phyloP scores from a whole-genome alignment of 2,888 invertebrate species.

The Lapara coniferarum region DNA sequence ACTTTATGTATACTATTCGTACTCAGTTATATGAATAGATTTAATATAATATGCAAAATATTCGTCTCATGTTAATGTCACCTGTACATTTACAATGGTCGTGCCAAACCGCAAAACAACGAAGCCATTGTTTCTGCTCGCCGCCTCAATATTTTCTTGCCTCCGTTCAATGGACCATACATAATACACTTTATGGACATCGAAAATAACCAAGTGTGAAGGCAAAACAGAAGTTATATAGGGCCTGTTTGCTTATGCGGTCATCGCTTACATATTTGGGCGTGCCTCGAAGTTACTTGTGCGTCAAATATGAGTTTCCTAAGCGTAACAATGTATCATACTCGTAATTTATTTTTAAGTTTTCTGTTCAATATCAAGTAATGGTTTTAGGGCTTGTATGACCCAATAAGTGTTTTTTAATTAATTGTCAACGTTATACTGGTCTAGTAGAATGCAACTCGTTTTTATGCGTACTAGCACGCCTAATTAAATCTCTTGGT shows the following conservation, averaged over 20 bases:
- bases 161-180: conserved; percentile 43
- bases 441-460: neutral
- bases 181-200: conserved; percentile 42
- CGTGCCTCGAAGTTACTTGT: conserved; percentile 37
- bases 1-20: conserved; percentile 5
- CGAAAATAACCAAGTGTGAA: conserved; percentile 52
- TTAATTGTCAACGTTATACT: conserved; percentile 7
- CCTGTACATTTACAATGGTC: conserved; percentile 26
- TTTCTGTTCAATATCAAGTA: neutral
- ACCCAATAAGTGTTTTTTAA: neutral
- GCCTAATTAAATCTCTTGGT: neutral
- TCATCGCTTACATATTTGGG: conserved; percentile 71
- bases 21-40: neutral
- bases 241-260: conserved; percentile 53
- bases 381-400: conserved; percentile 1
- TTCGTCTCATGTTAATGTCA: conserved; percentile 34
- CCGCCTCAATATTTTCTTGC: conserved; percentile 44
- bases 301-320: conserved; percentile 23
- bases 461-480: neutral
- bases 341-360: neutral
- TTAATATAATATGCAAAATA: conserved; percentile 23
- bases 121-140: conserved; percentile 39
- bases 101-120: conserved; percentile 46
- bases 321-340: conserved; percentile 20
- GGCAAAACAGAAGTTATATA: conserved; percentile 59